A percentile compares a stretch with the other conserved stretches of the same genome.
These are phyloP conservation scores for Pristiophorus japonicus DNA, from an alignment of 2,113 vertebrate species.

Conservation along the genomic window DNA sequence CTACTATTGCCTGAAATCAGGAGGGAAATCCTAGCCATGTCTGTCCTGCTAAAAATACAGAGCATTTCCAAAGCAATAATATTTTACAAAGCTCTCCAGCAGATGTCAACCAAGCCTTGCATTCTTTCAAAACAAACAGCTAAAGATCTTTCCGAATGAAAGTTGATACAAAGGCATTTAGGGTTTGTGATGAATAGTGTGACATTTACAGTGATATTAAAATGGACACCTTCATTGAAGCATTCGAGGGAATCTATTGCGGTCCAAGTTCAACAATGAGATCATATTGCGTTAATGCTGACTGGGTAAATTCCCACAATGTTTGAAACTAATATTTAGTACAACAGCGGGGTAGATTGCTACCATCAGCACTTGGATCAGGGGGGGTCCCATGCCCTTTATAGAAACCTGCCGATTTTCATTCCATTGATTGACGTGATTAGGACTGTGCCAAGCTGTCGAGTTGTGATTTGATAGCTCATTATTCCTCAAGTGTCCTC, in stretches of 20 bases:
- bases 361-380: not conserved
- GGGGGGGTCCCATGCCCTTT: not conserved
- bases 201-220: not conserved
- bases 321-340: too few relatives aligned
- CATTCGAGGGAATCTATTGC: not conserved
- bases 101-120: not conserved
- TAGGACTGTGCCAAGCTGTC: not conserved
- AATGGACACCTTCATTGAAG: not conserved
- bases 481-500: not conserved
- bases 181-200: not conserved
- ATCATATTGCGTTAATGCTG: too few relatives aligned
- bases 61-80: not conserved
- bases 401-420: not conserved
- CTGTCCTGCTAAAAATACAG: not conserved
- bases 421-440: not conserved
- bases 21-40: not conserved
- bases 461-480: not conserved
- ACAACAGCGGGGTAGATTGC: too few relatives aligned
- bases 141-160: not conserved
- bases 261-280: too few relatives aligned
- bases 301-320: too few relatives aligned
- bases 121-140: not conserved
- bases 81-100: not conserved
- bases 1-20: not conserved
- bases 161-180: not conserved